Conservation (phyloP, 2,113 vertebrate species). For the Nyctereutes procyonoides region DNA sequence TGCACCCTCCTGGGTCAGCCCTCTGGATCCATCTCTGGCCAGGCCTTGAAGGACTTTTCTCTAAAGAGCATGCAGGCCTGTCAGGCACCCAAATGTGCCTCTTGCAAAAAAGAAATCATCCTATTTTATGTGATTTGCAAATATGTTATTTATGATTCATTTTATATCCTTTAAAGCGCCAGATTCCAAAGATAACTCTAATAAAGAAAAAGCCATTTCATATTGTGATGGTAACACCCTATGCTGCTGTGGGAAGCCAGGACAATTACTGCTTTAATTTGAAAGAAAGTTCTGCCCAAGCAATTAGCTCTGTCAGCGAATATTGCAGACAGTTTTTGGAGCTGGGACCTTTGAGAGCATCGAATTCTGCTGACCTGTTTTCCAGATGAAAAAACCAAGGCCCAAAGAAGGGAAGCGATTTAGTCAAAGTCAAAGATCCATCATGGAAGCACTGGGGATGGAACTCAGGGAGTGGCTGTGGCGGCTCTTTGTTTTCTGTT, state of each 20-base stretch:
- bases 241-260: neutral
- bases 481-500: neutral
- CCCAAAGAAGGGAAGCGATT: neutral
- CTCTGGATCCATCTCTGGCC: neutral
- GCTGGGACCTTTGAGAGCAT: neutral
- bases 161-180: neutral
- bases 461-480: neutral
- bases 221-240: neutral
- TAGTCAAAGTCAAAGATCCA: neutral
- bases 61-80: neutral
- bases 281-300: constrained; percentile 55
- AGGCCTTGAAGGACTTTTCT: neutral
- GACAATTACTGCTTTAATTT: constrained; percentile 55
- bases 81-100: neutral
- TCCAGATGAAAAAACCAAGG: constrained; percentile 25
- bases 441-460: neutral
- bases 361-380: constrained; percentile 34
- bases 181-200: constrained; percentile 50
- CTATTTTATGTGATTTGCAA: neutral
- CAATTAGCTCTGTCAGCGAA: constrained; percentile 32
- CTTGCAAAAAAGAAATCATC: neutral
- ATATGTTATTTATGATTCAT: neutral
- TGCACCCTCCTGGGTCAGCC: neutral
- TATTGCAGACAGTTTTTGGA: neutral
- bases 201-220: constrained; percentile 49